Conservation (phyloP, 2,888 invertebrate species). For the Cosmia pyralina region DNA sequence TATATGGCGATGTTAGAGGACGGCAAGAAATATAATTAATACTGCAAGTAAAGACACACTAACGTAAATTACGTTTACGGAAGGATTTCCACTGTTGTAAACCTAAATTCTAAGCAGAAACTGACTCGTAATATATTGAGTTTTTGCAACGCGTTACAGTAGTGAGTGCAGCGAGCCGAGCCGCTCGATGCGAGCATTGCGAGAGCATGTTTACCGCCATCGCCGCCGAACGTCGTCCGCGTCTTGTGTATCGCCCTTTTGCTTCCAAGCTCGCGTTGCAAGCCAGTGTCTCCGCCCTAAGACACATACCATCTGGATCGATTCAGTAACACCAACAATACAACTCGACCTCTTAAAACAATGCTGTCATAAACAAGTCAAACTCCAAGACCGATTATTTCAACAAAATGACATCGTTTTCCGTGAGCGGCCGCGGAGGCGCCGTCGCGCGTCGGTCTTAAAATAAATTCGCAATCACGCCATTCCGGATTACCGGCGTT, state of each 20-base stretch:
- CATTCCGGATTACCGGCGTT: constrained; percentile 60
- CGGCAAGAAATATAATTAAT: too few species aligned
- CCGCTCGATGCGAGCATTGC: too few species aligned
- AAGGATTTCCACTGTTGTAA: background rate
- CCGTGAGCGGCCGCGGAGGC: background rate
- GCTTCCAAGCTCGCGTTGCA: too few species aligned
- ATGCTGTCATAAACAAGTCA: background rate
- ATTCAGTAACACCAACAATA: background rate
- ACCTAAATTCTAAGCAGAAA: background rate
- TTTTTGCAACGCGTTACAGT: too few species aligned
- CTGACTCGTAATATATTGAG: too few species aligned
- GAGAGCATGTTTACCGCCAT: too few species aligned
- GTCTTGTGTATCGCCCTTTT: too few species aligned
- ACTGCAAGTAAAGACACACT: too few species aligned
- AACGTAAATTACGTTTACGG: background rate
- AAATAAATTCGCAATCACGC: constrained; percentile 63
- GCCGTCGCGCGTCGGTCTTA: constrained; percentile 49
- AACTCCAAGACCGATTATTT: constrained; percentile 18
- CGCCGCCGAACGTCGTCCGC: too few species aligned
- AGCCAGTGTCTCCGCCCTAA: too few species aligned
- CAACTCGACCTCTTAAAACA: background rate
- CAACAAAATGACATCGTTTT: constrained; percentile 12
- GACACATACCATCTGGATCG: background rate
- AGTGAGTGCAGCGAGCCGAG: too few species aligned
- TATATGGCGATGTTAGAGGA: background rate